phyloP scores from a whole-genome alignment of 2,888 invertebrate species.

The Gonocerus acuteangulatus region DNA sequence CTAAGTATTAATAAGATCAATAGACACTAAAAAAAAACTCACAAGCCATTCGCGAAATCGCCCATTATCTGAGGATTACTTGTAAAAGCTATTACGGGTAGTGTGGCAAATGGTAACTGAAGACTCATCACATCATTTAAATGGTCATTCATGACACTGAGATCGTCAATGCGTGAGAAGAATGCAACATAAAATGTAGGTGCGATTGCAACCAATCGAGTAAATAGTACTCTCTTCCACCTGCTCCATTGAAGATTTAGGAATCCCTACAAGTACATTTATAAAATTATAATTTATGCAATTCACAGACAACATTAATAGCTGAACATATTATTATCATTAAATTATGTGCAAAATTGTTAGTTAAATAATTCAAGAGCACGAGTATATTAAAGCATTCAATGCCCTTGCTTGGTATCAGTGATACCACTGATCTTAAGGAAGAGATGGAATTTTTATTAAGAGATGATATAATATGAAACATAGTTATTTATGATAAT shows the following conservation, averaged over 20 bases:
- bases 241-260: conserved; percentile 74
- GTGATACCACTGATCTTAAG: too few species aligned
- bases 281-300: background rate
- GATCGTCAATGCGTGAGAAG: conserved; percentile 57
- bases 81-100: conserved; percentile 81
- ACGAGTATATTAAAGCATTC: too few species aligned
- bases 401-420: too few species aligned
- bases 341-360: too few species aligned
- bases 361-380: too few species aligned
- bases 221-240: conserved; percentile 79
- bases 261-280: conserved; percentile 59
- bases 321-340: too few species aligned
- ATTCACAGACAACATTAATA: too few species aligned
- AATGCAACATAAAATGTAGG: conserved; percentile 63
- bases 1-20: too few species aligned
- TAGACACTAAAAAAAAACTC: conserved; percentile 12
- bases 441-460: too few species aligned
- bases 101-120: conserved; percentile 77
- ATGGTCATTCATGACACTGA: conserved; percentile 75
- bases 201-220: conserved; percentile 72
- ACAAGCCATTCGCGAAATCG: conserved; percentile 73
- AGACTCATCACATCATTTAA: conserved; percentile 80
- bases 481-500: too few species aligned
- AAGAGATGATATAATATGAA: too few species aligned
- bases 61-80: conserved; percentile 72